Conservation (phyloP, 1,140 invertebrate species). For the Phenacoccus solenopsis region DNA sequence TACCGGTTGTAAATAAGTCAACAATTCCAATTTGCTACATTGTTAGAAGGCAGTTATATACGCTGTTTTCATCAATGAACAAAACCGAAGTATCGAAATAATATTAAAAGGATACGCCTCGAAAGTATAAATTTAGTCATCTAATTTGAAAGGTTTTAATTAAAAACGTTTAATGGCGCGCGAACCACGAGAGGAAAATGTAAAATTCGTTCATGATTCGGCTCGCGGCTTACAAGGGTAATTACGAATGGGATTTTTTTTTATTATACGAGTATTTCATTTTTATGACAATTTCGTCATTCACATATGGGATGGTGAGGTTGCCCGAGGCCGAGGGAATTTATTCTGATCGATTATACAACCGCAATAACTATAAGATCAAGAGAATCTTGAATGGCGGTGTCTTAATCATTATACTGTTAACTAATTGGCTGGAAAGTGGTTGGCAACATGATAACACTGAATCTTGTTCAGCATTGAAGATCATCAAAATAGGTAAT, state of each 20-base stretch:
- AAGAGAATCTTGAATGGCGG: not conserved
- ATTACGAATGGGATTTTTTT: not conserved
- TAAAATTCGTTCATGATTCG: too few species aligned
- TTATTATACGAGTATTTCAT: not conserved
- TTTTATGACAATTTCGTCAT: not conserved
- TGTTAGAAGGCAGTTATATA: not conserved
- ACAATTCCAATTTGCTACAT: constrained; percentile 2
- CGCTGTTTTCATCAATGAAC: not conserved
- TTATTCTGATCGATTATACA: not conserved
- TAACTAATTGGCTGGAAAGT: not conserved
- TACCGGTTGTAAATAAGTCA: not conserved
- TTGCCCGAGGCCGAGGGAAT: not conserved
- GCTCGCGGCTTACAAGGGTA: not conserved
- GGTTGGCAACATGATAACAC: not conserved
- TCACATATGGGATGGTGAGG: not conserved
- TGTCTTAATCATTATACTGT: not conserved
- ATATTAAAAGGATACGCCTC: not conserved
- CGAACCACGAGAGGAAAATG: not conserved
- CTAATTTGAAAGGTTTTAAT: not conserved
- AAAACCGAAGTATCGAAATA: not conserved
- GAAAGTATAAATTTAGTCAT: not conserved
- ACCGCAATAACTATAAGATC: too few species aligned
- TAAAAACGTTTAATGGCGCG: not conserved
- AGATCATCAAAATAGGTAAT: not conserved
- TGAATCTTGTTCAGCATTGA: not conserved